Evolutionary conservation across 1,140 invertebrate genomes (phyloP), one percentile per base, ranked within the genome.

Genomic region (Diprion similis): DNA sequence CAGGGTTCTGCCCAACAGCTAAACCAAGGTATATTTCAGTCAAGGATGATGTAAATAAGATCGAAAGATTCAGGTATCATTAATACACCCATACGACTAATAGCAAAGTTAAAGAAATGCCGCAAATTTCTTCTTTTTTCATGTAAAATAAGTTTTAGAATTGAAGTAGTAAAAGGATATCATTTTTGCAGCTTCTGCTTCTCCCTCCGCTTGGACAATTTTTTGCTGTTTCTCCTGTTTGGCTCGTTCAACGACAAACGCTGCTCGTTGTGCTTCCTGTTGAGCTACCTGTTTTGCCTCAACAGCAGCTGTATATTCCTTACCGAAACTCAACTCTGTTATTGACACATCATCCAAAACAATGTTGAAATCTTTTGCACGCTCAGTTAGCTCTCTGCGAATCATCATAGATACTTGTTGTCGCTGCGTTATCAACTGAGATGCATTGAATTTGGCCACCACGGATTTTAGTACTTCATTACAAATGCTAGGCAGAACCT

Each of bases 291-390:
- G 99, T 88, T 99, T 99, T 10, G 98, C 94, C 91, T 99, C 99
- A 82, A 99, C 98, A 73, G 99, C 99, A 68, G 98, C 97, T n/a
- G 98, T 98, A 83, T 99, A 99, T 89, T 99, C 98, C 86, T 98
- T 97, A 45, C 98, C 97, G 89, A 99, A 99, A 86, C 97, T 98
- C 59, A 99, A 89, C 87, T 99, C 99, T 65, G 98, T 99, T 68
- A 99, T 94, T 7, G 99, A 99, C n/a, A 99, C 99, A 90, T 99
- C 99, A 89, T 99, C 99, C 46, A 99, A 87, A 79, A 99, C 98
- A 68, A 99, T 98, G 83, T 99, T 98, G 86, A 99, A 99, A 88
- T 99, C 98, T 81, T 94, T 92, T n/a, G 99, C 99, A 73, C 99
- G 90, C 81, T 99, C 97, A 0, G 95, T 97, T 68, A 99, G 89